Evolutionary conservation across 2,113 vertebrate genomes (phyloP).

Genomic region (Gracilinanus agilis): DNA sequence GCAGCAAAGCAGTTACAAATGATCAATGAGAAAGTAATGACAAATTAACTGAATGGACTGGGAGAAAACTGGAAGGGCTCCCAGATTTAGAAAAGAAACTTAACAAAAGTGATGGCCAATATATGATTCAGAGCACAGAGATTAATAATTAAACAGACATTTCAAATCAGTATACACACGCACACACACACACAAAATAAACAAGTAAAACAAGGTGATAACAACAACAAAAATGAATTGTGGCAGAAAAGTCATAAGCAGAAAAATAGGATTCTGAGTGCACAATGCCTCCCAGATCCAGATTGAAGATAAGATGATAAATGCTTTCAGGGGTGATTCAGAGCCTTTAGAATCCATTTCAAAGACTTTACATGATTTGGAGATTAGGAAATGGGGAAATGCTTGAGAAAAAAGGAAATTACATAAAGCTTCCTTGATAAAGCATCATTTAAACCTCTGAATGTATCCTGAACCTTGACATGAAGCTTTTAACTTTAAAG

Average conservation of each 20-base stretch:
- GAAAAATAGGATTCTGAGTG: slow-evolving; percentile 47
- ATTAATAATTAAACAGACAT: slow-evolving; percentile 8
- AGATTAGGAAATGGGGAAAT: not conserved
- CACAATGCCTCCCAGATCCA: not conserved
- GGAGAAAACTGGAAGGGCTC: slow-evolving; percentile 71
- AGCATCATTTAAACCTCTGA: slow-evolving; percentile 31
- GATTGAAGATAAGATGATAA: slow-evolving; percentile 45
- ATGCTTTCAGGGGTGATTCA: slow-evolving; percentile 40
- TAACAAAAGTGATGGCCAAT: slow-evolving; percentile 62
- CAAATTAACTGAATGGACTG: slow-evolving; percentile 71
- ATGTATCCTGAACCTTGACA: not conserved
- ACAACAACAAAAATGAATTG: not conserved
- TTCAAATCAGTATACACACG: slow-evolving; percentile 26
- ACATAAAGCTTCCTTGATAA: not conserved
- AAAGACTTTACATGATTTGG: slow-evolving; percentile 9
- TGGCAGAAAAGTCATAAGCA: slow-evolving; percentile 59
- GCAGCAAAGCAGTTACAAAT: slow-evolving; percentile 64
- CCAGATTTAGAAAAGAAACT: slow-evolving; percentile 68
- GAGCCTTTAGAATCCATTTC: slow-evolving; percentile 44
- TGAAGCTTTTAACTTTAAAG: not conserved
- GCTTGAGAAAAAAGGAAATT: slow-evolving; percentile 2
- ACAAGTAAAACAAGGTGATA: no score
- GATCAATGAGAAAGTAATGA: slow-evolving; percentile 70
- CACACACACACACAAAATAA: not conserved
- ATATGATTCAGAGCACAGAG: slow-evolving; percentile 69